Conservation (phyloP, 1,140 invertebrate species). For the Armadillidium nasatum region DNA sequence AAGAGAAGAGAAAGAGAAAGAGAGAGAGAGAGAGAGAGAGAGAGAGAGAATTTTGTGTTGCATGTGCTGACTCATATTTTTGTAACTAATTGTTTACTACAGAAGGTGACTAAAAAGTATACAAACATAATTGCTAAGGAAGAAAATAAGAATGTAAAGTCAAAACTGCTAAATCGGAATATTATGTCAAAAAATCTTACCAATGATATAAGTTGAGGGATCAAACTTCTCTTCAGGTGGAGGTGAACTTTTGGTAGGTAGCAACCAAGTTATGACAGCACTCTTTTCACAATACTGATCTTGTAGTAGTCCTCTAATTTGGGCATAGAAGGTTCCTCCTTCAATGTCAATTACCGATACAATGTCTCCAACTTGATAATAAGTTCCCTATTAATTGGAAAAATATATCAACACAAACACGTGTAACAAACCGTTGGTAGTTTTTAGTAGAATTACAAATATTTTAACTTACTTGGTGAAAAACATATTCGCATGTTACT, state of each 20-base stretch:
- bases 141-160: no score
- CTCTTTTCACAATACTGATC: slow-evolving; percentile 92
- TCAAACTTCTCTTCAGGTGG: slow-evolving; percentile 72
- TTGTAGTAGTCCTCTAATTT: slow-evolving; percentile 79
- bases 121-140: no score
- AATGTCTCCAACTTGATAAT: slow-evolving; percentile 85
- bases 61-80: no score
- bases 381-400: slow-evolving; percentile 60
- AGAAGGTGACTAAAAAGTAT: no score
- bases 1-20: no score
- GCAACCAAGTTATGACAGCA: slow-evolving; percentile 84
- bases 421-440: not conserved
- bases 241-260: slow-evolving; percentile 75
- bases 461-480: slow-evolving; percentile 64
- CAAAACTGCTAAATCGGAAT: no score
- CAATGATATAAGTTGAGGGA: slow-evolving; percentile 84
- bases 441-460: not conserved
- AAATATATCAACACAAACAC: slow-evolving; percentile 16
- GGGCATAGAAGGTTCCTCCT: slow-evolving; percentile 77
- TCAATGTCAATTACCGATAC: slow-evolving; percentile 76
- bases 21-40: no score
- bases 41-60: no score
- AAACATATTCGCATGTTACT: slow-evolving; percentile 72
- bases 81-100: no score
- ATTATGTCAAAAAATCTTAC: no score